These are phyloP conservation scores for Euspilapteryx auroguttella DNA, from an alignment of 2,888 invertebrate species.

Conservation along the genomic window DNA sequence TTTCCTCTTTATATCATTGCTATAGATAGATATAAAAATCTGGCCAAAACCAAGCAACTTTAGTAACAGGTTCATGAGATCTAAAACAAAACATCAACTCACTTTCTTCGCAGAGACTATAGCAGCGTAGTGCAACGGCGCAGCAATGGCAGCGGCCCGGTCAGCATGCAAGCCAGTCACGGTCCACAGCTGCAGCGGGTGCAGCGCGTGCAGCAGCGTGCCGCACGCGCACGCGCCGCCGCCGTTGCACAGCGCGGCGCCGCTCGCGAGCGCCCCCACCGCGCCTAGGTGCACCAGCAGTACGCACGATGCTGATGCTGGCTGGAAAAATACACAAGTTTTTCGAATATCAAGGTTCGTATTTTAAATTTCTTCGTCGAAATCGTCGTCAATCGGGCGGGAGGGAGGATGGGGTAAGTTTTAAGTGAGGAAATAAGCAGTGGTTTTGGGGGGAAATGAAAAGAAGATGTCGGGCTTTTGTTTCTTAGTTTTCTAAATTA, in stretches of 20 bases:
- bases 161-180: slow-evolving; percentile 80
- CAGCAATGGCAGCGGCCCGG: slow-evolving; percentile 78
- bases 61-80: too few species aligned
- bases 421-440: too few species aligned
- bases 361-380: too few species aligned
- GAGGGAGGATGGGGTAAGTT: too few species aligned
- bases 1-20: too few species aligned
- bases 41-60: too few species aligned
- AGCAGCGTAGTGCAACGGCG: slow-evolving; percentile 78
- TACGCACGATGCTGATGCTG: slow-evolving; percentile 70
- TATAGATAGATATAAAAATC: too few species aligned
- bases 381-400: too few species aligned
- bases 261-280: slow-evolving; percentile 69
- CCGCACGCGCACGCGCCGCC: slow-evolving; percentile 69
- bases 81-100: too few species aligned
- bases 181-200: slow-evolving; percentile 78
- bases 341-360: not conserved
- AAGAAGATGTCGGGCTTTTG: too few species aligned
- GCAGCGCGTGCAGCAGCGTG: slow-evolving; percentile 69
- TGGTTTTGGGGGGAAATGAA: too few species aligned
- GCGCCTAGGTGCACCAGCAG: slow-evolving; percentile 73
- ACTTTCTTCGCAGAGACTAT: slow-evolving; percentile 73
- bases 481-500: too few species aligned
- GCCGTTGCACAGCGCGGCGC: slow-evolving; percentile 64
- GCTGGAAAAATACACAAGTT: slow-evolving; percentile 33